A percentile compares a stretch with the other conserved stretches of the same genome.
Evolutionary conservation across 2,888 invertebrate genomes (phyloP).

Genomic region (Ernsta delagoae): DNA sequence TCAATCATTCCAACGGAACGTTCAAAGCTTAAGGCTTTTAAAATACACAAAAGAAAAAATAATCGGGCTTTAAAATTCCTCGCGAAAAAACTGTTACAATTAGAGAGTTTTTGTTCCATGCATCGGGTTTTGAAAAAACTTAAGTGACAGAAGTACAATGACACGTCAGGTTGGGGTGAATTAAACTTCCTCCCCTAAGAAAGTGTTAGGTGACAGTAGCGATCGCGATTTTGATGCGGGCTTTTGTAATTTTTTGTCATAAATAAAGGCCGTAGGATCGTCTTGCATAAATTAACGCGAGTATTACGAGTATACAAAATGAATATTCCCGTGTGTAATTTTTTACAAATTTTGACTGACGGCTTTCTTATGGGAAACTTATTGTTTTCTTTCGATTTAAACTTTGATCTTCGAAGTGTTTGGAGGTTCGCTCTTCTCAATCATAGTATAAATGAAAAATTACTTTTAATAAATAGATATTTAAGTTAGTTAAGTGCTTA

Average conservation of each 20-base stretch:
- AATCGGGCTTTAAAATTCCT: conserved; percentile 77
- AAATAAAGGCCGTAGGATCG: conserved; percentile 62
- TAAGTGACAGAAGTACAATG: conserved; percentile 83
- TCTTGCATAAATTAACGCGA: conserved; percentile 82
- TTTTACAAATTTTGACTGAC: conserved; percentile 41
- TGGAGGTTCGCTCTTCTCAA: too few relatives aligned
- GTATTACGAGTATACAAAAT: conserved; percentile 59
- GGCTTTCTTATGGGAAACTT: conserved; percentile 41
- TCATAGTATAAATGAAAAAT: too few relatives aligned
- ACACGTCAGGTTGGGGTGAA: conserved; percentile 75
- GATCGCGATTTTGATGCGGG: conserved; percentile 77
- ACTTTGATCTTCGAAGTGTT: not conserved
- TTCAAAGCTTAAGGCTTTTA: conserved; percentile 45
- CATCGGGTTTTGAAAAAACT: conserved; percentile 67
- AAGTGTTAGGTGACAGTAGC: conserved; percentile 77
- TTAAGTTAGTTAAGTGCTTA: too few relatives aligned
- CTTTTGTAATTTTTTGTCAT: conserved; percentile 64
- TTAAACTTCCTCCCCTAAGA: conserved; percentile 58
- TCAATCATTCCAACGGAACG: conserved; percentile 47
- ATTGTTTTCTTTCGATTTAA: conserved; percentile 21
- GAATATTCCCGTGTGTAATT: conserved; percentile 80
- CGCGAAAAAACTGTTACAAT: conserved; percentile 82
- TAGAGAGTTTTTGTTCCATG: conserved; percentile 79
- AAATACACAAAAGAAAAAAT: conserved; percentile 67
- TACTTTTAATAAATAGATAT: too few relatives aligned